Evolutionary conservation across 2,888 invertebrate species (phyloP).

Genomic region (Ellobium chinense): DNA sequence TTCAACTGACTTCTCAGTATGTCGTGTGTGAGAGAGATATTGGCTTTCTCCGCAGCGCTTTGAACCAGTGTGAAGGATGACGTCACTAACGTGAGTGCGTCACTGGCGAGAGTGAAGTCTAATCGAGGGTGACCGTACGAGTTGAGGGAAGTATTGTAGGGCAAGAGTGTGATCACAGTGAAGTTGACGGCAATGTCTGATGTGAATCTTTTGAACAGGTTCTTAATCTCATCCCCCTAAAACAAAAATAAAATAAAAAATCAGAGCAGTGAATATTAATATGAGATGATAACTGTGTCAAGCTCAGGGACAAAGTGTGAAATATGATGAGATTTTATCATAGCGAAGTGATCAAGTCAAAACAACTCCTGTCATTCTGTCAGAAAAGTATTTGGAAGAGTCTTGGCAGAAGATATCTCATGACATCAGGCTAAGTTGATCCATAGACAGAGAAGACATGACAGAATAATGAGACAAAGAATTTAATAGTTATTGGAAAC

Average conservation of each 20-base stretch:
- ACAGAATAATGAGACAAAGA: too few relatives aligned
- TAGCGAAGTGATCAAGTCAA: too few relatives aligned
- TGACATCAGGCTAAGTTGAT: too few relatives aligned
- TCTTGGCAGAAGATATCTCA: too few relatives aligned
- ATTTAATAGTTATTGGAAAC: too few relatives aligned
- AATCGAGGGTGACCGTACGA: slow-evolving; percentile 26
- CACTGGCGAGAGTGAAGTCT: slow-evolving; percentile 44
- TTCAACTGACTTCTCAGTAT: slow-evolving; percentile 45
- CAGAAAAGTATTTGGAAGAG: too few relatives aligned
- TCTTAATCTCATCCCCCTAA: slow-evolving; percentile 62
- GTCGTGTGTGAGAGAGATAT: slow-evolving; percentile 49
- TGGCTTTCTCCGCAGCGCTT: slow-evolving; percentile 41
- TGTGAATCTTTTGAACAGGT: slow-evolving; percentile 56
- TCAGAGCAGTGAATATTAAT: too few relatives aligned
- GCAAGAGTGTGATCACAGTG: slow-evolving; percentile 62
- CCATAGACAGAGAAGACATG: too few relatives aligned
- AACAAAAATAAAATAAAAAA: neutral
- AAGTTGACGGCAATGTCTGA: slow-evolving; percentile 66
- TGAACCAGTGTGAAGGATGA: slow-evolving; percentile 37
- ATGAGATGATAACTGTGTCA: too few relatives aligned
- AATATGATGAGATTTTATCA: too few relatives aligned
- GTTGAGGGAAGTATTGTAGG: slow-evolving; percentile 46
- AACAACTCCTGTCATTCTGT: too few relatives aligned
- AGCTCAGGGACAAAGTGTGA: too few relatives aligned
- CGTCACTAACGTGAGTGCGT: slow-evolving; percentile 46